These are phyloP conservation scores for Mystacides longicornis DNA, from an alignment of 2,888 invertebrate genomes.

Conservation along the genomic window DNA sequence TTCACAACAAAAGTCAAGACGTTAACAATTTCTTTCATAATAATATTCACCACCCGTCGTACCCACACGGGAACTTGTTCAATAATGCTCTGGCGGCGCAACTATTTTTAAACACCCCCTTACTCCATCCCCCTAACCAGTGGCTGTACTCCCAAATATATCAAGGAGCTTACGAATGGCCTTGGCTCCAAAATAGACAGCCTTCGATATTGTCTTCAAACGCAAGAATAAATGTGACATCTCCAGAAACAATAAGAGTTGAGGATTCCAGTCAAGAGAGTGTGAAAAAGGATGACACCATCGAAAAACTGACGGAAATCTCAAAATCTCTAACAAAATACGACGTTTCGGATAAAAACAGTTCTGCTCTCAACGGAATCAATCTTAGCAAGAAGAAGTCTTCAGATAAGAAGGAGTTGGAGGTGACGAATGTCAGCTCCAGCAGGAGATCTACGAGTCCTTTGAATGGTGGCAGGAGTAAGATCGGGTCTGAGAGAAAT, in stretches of 20 bases:
- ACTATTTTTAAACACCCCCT: slow-evolving; percentile 65
- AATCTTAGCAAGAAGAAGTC: slow-evolving; percentile 30
- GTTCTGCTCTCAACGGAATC: slow-evolving; percentile 30
- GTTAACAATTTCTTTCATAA: slow-evolving; percentile 33
- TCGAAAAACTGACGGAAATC: slow-evolving; percentile 24
- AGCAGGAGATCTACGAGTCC: slow-evolving; percentile 51
- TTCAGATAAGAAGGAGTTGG: slow-evolving; percentile 36
- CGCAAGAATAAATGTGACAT: slow-evolving; percentile 18
- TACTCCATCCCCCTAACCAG: slow-evolving; percentile 68
- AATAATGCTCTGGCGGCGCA: slow-evolving; percentile 60
- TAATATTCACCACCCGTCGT: slow-evolving; percentile 24
- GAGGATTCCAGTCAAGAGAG: slow-evolving; percentile 31
- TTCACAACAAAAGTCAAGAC: slow-evolving; percentile 36
- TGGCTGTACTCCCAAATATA: slow-evolving; percentile 75
- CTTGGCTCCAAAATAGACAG: slow-evolving; percentile 53
- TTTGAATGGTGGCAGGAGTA: slow-evolving; percentile 27
- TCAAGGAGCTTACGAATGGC: slow-evolving; percentile 58
- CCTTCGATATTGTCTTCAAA: slow-evolving; percentile 29
- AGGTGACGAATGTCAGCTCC: slow-evolving; percentile 38
- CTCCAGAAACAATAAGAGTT: slow-evolving; percentile 28
- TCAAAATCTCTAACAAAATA: slow-evolving; percentile 23
- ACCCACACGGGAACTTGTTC: slow-evolving; percentile 38
- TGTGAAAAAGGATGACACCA: slow-evolving; percentile 23
- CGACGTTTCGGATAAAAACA: slow-evolving; percentile 3
- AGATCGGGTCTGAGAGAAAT: slow-evolving; percentile 34